Evolutionary conservation across 2,888 invertebrate genomes (phyloP).

Genomic region (Terebella lapidaria): DNA sequence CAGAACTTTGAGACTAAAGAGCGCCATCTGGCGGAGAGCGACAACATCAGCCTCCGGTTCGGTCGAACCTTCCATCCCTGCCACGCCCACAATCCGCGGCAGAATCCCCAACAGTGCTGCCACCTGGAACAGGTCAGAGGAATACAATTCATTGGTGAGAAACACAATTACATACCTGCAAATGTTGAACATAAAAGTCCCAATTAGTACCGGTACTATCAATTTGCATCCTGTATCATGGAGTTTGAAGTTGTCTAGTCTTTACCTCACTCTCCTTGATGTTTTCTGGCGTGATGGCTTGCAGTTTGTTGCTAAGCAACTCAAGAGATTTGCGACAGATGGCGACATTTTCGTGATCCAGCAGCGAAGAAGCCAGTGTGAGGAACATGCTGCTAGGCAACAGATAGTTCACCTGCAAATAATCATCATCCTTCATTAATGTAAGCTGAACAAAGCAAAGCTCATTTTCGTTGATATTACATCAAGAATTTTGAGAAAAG

Average conservation of each 20-base stretch:
- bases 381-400: conserved; percentile 76
- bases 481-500: too few relatives aligned
- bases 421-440: too few relatives aligned
- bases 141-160: too few relatives aligned
- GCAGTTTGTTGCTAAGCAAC: conserved; percentile 75
- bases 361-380: conserved; percentile 66
- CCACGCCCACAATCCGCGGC: conserved; percentile 14
- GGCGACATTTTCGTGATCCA: conserved; percentile 67
- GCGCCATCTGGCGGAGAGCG: conserved; percentile 73
- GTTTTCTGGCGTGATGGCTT: conserved; percentile 47
- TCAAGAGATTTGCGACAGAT: conserved; percentile 80
- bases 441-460: too few relatives aligned
- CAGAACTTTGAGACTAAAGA: conserved; percentile 77
- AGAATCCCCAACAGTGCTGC: conserved; percentile 10
- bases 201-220: too few relatives aligned
- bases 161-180: too few relatives aligned
- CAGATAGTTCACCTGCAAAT: conserved; percentile 56
- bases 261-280: conserved; percentile 50
- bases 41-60: conserved; percentile 60
- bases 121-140: conserved; percentile 4
- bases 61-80: background rate
- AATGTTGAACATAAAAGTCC: too few relatives aligned
- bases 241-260: background rate
- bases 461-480: too few relatives aligned
- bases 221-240: too few relatives aligned